phyloP scores from a whole-genome alignment of 2,113 vertebrate genomes.

The Copsychus sechellarum region DNA sequence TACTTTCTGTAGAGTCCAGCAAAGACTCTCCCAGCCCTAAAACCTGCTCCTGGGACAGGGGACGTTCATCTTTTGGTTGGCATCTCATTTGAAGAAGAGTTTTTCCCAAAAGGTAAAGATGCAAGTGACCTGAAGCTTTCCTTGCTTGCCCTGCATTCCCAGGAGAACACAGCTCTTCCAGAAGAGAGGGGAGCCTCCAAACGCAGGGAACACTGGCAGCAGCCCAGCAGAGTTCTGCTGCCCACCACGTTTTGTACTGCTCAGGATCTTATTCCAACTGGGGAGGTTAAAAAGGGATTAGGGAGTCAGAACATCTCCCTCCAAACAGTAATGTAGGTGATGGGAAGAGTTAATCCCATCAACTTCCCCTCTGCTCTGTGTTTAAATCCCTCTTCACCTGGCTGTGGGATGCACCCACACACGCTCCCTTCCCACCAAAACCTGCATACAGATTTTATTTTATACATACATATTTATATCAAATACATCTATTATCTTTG shows the following conservation, averaged over 20 bases:
- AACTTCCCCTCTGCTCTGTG: background rate
- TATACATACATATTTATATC: background rate
- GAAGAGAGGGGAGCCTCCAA: background rate
- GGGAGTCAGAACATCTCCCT: background rate
- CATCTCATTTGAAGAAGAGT: background rate
- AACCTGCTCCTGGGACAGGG: background rate
- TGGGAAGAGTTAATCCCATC: background rate
- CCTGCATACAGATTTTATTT: background rate
- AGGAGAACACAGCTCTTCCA: background rate
- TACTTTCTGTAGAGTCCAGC: background rate
- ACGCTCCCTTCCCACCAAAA: background rate
- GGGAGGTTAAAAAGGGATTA: background rate
- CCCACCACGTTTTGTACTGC: background rate
- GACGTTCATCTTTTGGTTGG: background rate
- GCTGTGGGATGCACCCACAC: background rate
- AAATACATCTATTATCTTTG: background rate
- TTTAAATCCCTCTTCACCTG: background rate
- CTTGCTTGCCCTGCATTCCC: background rate
- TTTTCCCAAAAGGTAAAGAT: background rate
- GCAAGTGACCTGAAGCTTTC: too few species aligned
- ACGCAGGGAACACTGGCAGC: background rate
- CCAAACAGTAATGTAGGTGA: rapidly evolving
- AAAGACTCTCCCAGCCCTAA: background rate
- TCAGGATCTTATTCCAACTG: rapidly evolving
- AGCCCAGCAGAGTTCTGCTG: background rate